Evolutionary conservation across 2,113 vertebrate genomes (phyloP).

Genomic region (Rhinolophus sinicus): DNA sequence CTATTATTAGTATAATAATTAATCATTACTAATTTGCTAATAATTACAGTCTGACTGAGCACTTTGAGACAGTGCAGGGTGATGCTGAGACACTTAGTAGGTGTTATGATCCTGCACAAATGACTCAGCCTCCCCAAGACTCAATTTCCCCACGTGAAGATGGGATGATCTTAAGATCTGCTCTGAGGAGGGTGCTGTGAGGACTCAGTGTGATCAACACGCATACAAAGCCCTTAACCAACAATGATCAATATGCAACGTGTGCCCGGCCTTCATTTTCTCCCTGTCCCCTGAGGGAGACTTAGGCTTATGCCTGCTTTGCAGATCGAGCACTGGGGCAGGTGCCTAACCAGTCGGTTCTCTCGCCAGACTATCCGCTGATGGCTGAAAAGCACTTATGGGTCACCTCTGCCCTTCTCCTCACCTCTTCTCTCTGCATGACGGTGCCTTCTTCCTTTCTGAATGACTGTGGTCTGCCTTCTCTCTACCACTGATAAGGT

Average conservation of each 20-base stretch:
- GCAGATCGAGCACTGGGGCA: neutral
- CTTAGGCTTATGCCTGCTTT: neutral
- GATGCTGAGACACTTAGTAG: neutral
- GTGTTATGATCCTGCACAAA: neutral
- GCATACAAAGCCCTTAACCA: accelerated
- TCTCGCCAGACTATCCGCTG: neutral
- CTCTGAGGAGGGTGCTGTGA: neutral
- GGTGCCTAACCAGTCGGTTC: neutral
- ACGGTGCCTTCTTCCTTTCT: slow-evolving; percentile 63
- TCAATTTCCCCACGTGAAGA: neutral
- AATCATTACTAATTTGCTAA: neutral
- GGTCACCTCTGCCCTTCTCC: neutral
- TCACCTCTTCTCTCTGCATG: neutral
- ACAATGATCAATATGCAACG: no score
- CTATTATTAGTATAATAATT: neutral
- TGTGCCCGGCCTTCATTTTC: accelerated
- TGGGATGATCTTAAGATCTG: neutral
- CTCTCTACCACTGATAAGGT: slow-evolving; percentile 24
- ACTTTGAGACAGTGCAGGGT: neutral
- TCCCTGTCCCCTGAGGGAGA: no score
- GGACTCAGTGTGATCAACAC: neutral
- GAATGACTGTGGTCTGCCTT: slow-evolving; percentile 54
- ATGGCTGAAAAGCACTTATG: accelerated
- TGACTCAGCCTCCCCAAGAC: neutral
- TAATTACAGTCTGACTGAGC: neutral